Evolutionary conservation across 2,888 invertebrate genomes (phyloP).

Genomic region (Oasisia sp.): DNA sequence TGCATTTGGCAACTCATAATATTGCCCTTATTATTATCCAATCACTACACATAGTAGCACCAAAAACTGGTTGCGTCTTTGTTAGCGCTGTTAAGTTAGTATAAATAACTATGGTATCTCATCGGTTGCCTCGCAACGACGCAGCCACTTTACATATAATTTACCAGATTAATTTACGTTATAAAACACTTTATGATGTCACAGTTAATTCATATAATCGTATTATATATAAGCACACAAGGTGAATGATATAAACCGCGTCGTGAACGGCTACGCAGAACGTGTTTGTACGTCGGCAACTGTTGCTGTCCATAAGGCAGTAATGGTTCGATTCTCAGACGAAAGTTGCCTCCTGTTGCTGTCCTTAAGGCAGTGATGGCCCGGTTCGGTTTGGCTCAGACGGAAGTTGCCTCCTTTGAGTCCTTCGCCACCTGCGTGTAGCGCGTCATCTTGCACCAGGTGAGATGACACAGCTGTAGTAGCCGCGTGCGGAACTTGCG

Average conservation of each 20-base stretch:
- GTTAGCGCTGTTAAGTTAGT: neutral
- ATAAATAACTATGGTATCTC: neutral
- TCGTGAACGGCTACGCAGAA: neutral
- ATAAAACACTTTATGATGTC: constrained; percentile 1
- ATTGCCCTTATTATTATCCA: too few relatives aligned
- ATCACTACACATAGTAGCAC: neutral
- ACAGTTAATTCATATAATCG: neutral
- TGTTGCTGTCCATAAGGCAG: neutral
- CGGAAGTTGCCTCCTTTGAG: too few relatives aligned
- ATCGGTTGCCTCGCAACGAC: neutral
- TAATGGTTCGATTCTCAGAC: neutral
- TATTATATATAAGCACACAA: neutral
- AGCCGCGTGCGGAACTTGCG: constrained; percentile 42
- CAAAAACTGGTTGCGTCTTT: neutral
- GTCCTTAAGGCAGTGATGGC: neutral
- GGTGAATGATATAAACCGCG: neutral
- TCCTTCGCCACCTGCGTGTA: neutral
- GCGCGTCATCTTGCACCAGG: neutral
- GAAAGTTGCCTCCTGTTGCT: neutral
- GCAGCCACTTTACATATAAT: neutral
- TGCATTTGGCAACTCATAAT: neutral
- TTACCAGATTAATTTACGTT: neutral
- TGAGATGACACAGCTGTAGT: constrained; percentile 31
- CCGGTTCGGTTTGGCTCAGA: too few relatives aligned
- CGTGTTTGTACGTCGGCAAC: neutral